Conservation (phyloP, 2,113 vertebrate genomes). For the Canis aureus region DNA sequence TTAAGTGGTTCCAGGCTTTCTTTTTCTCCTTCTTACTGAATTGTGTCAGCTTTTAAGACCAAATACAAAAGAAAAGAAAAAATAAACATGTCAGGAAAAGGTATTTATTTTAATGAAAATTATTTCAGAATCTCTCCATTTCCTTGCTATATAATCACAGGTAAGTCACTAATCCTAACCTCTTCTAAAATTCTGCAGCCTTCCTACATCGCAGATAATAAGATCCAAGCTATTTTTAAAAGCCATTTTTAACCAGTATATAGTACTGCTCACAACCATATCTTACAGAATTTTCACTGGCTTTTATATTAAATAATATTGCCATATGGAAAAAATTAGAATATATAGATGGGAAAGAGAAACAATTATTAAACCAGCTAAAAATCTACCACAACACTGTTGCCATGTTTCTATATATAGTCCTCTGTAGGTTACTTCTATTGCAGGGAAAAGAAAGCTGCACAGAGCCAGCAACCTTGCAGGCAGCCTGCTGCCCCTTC, state of each 20-base stretch:
- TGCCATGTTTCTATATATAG: background rate
- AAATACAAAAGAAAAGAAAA: background rate
- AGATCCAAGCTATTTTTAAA: slow-evolving; percentile 16
- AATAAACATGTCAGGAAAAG: background rate
- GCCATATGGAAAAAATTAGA: background rate
- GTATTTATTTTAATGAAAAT: slow-evolving; percentile 3
- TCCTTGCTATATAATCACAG: background rate
- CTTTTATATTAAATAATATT: background rate
- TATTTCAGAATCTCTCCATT: background rate
- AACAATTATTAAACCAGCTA: background rate
- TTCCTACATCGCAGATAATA: background rate
- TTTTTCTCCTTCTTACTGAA: background rate
- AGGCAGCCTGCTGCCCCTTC: background rate
- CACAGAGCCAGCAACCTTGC: background rate
- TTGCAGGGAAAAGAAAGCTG: background rate
- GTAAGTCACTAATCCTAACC: background rate
- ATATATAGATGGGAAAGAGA: background rate
- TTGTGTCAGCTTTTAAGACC: slow-evolving; percentile 29
- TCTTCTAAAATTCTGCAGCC: background rate
- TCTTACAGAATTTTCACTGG: background rate
- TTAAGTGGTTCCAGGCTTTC: slow-evolving; percentile 14
- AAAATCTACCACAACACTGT: background rate
- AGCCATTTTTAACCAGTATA: background rate
- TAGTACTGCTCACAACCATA: background rate
- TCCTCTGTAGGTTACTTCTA: background rate